A percentile compares a stretch with the other conserved stretches of the same genome.
Evolutionary conservation across 2,113 vertebrate species (phyloP).

Genomic region (Oenanthe melanoleuca): DNA sequence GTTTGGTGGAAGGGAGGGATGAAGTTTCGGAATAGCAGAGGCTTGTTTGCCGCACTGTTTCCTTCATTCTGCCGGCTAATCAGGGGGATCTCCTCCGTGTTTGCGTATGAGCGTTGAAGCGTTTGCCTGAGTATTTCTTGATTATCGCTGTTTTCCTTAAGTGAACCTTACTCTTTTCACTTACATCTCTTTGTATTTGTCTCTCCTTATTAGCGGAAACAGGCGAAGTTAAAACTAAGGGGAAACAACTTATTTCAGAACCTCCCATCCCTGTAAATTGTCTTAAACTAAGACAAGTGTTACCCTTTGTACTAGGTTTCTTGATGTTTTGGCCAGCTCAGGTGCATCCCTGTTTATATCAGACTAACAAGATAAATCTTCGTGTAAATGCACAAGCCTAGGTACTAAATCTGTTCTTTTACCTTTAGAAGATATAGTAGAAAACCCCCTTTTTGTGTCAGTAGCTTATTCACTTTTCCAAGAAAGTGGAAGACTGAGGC

Average conservation of each 20-base stretch:
- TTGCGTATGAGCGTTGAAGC: fast-evolving
- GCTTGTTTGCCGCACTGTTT: neutral
- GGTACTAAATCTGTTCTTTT: neutral
- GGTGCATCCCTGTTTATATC: neutral
- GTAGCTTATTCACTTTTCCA: neutral
- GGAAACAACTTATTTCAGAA: neutral
- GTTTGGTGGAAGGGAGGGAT: fast-evolving
- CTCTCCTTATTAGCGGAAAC: neutral
- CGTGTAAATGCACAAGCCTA: neutral
- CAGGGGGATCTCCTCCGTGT: neutral
- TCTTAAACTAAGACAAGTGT: neutral
- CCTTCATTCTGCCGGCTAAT: neutral
- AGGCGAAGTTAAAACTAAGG: neutral
- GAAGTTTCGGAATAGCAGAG: neutral
- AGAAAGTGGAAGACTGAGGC: neutral
- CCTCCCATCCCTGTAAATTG: fast-evolving
- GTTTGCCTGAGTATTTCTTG: neutral
- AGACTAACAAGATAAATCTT: neutral
- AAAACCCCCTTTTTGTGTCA: neutral
- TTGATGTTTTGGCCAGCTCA: neutral
- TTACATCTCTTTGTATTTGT: neutral
- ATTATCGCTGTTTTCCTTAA: neutral
- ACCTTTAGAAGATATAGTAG: neutral
- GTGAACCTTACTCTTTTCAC: neutral
- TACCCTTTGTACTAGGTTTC: neutral